Evolutionary conservation across 2,113 vertebrate species (phyloP).

Genomic region (Neopipo cinnamomea): DNA sequence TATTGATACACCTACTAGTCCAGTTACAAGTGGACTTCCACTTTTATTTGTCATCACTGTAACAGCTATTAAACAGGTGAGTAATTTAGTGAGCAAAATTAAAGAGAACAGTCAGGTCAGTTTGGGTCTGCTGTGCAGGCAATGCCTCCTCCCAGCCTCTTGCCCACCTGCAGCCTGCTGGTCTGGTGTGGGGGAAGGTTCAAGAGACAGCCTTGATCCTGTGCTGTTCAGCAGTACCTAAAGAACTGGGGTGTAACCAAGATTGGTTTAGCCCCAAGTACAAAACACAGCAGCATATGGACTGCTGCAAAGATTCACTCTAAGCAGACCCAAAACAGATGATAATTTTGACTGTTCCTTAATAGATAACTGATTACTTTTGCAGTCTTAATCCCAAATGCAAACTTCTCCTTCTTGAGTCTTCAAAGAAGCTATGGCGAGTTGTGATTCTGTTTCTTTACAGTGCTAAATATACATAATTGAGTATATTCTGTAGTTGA

Average conservation of each 20-base stretch:
- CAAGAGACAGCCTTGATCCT: background rate
- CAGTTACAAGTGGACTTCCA: conserved; percentile 93
- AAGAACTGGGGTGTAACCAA: background rate
- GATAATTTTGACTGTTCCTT: background rate
- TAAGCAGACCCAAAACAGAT: background rate
- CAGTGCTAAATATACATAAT: background rate
- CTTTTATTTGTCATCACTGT: conserved; percentile 98
- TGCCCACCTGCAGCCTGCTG: background rate
- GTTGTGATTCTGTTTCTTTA: background rate
- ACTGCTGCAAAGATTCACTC: background rate
- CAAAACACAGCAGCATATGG: background rate
- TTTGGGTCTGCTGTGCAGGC: background rate
- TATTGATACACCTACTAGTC: conserved; percentile 97
- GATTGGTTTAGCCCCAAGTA: background rate
- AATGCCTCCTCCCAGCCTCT: background rate
- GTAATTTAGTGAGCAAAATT: background rate
- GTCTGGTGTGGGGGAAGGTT: background rate
- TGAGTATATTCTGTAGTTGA: background rate
- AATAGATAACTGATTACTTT: background rate
- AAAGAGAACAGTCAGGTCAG: background rate
- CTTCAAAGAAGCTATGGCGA: background rate
- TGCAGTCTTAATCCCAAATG: background rate
- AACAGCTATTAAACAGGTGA: conserved; percentile 97
- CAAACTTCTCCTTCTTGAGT: background rate
- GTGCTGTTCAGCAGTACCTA: background rate